Conservation (phyloP, 2,797 vertebrate genomes). For the Antennarius maculatus region DNA sequence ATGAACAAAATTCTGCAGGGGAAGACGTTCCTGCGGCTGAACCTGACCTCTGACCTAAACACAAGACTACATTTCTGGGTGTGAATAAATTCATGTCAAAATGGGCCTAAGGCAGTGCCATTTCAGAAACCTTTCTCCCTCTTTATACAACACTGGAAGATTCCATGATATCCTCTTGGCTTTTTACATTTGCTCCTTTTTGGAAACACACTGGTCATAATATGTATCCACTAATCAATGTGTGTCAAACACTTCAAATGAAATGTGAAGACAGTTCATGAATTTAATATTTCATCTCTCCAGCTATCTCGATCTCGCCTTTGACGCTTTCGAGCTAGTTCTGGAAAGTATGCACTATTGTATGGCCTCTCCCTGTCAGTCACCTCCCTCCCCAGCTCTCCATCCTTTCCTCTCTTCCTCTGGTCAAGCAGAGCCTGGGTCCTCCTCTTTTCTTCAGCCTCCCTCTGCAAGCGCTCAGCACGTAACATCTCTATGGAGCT, state of each 20-base stretch:
- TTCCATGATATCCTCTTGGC: neutral
- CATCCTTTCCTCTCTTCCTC: constrained; percentile 54
- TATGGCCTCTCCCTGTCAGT: constrained; percentile 85
- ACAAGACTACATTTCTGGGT: neutral
- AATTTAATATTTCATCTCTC: constrained; percentile 78
- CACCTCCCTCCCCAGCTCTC: constrained; percentile 55
- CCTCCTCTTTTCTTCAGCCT: constrained; percentile 80
- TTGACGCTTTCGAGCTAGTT: constrained; percentile 84
- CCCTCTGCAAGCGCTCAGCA: constrained; percentile 84
- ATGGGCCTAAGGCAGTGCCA: neutral
- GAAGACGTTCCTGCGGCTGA: constrained; percentile 18
- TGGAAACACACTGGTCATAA: constrained; percentile 8
- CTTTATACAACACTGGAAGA: neutral
- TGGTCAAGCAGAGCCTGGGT: constrained; percentile 80
- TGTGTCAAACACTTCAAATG: neutral
- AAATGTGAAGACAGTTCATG: constrained; percentile 44
- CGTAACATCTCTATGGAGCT: constrained; percentile 83
- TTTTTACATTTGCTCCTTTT: constrained; percentile 4
- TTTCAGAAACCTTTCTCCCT: neutral
- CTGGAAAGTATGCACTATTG: constrained; percentile 89
- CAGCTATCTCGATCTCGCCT: constrained; percentile 77
- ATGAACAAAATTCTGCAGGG: constrained; percentile 35
- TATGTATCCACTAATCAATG: neutral
- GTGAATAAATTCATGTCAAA: constrained; percentile 23
- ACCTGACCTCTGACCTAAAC: constrained; percentile 26